A percentile compares a stretch with the other conserved stretches of the same genome.
Evolutionary conservation across 2,113 vertebrate species (phyloP).

Genomic region (Procavia capensis): DNA sequence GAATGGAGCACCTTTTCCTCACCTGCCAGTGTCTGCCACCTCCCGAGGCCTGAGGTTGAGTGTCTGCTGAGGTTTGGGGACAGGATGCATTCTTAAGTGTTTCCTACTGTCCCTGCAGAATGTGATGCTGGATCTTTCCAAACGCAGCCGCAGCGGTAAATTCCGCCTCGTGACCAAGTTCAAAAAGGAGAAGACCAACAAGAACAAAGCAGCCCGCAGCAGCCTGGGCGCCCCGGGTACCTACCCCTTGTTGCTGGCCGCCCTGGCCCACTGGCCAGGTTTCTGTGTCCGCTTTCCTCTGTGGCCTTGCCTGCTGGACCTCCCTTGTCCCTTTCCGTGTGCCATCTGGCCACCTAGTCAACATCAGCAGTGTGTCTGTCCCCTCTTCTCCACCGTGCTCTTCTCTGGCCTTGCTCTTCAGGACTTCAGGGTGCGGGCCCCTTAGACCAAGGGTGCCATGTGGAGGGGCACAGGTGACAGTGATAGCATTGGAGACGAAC

Average conservation of each 20-base stretch:
- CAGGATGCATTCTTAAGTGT: not conserved
- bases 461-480: slow-evolving; percentile 27
- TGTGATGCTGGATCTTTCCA: slow-evolving; percentile 92
- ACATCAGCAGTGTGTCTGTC: not conserved
- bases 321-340: not conserved
- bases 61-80: too few species aligned
- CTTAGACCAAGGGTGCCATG: not conserved
- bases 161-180: slow-evolving; percentile 99
- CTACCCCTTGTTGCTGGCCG: not conserved
- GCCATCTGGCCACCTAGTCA: not conserved
- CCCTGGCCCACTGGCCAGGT: not conserved
- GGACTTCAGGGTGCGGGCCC: not conserved
- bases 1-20: fast-evolving
- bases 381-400: not conserved
- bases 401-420: not conserved
- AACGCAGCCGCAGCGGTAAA: slow-evolving; percentile 93
- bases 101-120: slow-evolving; percentile 83
- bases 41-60: not conserved
- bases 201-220: slow-evolving; percentile 92
- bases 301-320: not conserved
- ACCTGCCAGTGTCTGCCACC: too few species aligned
- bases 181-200: slow-evolving; percentile 98
- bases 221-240: slow-evolving; percentile 93
- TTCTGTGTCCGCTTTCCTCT: not conserved
- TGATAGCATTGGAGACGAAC: slow-evolving; percentile 40